Evolutionary conservation across 1,140 invertebrate genomes (phyloP).

Genomic region (Dryas iulia): DNA sequence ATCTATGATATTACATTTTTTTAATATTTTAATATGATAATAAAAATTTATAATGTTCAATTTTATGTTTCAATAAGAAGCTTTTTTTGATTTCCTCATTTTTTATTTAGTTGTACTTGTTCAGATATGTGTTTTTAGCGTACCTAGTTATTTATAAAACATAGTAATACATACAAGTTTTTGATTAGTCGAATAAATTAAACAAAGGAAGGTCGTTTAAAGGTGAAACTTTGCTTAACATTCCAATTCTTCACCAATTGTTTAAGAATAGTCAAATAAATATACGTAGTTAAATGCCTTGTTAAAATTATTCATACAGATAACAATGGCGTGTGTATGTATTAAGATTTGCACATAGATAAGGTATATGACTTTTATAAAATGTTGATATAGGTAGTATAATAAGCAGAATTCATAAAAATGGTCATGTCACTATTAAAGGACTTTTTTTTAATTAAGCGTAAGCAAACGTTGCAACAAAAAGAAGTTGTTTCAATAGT

Average conservation of each 20-base stretch:
- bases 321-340: neutral
- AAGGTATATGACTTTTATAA: neutral
- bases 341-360: neutral
- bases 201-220: conserved; percentile 1
- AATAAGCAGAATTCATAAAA: too few relatives aligned
- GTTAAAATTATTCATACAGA: neutral
- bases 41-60: neutral
- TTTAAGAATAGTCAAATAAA: neutral
- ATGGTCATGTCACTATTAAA: too few relatives aligned
- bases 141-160: neutral
- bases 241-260: neutral
- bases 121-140: neutral
- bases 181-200: conserved; percentile 3
- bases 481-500: too few relatives aligned
- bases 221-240: neutral
- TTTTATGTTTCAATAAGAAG: neutral
- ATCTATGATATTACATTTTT: conserved; percentile 12
- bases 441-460: too few relatives aligned
- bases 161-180: neutral
- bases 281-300: neutral
- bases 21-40: neutral
- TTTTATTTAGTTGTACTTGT: neutral
- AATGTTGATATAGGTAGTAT: neutral
- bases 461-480: too few relatives aligned
- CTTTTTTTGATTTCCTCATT: neutral